Evolutionary conservation across 2,797 vertebrate genomes (phyloP), one percentile per base, ranked within the genome.

Genomic region (Pempheris klunzingeri): DNA sequence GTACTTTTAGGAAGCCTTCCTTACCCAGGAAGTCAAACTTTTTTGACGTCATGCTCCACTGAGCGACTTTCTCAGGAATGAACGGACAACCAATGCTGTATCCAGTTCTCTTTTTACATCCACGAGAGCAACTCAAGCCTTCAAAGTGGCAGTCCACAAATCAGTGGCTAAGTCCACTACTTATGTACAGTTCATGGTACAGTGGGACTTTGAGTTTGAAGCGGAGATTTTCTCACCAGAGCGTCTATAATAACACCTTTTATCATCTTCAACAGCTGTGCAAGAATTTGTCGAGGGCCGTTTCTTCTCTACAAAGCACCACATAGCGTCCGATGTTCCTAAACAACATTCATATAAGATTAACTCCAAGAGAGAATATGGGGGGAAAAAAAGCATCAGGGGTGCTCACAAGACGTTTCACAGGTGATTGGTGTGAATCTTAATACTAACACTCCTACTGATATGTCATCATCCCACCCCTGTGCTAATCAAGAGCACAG

Each of bases 221-320:
- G 12, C 9, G 15, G 55, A 46, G 38, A 61, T 59, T 65, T 63
- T 74, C 44, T 62, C 52, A 39, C 41, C 50, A 38, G 17, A 14
- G 1, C 20, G 22, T 38, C 43, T 14, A 59, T 75, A 59, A 58
- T 59, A 52, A 54, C 77, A 80, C 36, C 72, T 74, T 58, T 82
- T 53, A 62, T 80, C 72, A 65, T 71, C 54, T 49, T 50, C 41
- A 61, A 71, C 70, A 74, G 54, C 76, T 84, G 70, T 79, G 80
- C 22, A 34, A 49, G 47, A 61, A 81, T 75, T 63, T 71, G 55
- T 17, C 66, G 41, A 39, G 52, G 58, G 34, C 70, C 69, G 73
- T 67, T 72, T 58, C 43, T 30, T 50, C 36, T 44, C 43, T 20
- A 30, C 28, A 18, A 50, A 55, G 28, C 52, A 41, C 44, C 49